Evolutionary conservation across 2,113 vertebrate species (phyloP).

Genomic region (Zosterops borbonicus): DNA sequence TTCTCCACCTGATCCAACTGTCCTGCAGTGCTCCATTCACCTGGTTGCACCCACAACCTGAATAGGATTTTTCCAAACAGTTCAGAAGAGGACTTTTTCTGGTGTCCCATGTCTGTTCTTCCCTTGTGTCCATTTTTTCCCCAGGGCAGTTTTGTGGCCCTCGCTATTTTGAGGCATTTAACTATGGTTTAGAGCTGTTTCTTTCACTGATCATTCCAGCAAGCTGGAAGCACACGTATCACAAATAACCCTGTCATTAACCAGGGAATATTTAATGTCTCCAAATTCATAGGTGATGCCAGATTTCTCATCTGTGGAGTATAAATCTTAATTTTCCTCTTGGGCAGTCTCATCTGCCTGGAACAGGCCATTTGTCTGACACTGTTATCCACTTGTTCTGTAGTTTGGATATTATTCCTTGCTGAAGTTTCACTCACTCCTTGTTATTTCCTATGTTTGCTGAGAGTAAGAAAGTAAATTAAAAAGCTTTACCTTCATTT

Average conservation of each 20-base stretch:
- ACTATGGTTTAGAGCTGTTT: not conserved
- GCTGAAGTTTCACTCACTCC: not conserved
- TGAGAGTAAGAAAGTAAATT: not conserved
- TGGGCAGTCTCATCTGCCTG: not conserved
- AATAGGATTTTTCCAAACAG: rapidly evolving
- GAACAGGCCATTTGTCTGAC: not conserved
- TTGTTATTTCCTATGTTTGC: not conserved
- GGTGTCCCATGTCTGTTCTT: not conserved
- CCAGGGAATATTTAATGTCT: not conserved
- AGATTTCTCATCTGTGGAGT: not conserved
- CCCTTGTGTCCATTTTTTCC: not conserved
- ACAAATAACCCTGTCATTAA: not conserved
- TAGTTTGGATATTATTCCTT: not conserved
- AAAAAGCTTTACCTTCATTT: not conserved
- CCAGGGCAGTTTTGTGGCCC: not conserved
- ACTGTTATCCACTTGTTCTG: not conserved
- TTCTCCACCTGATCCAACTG: not conserved
- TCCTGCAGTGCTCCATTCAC: not conserved
- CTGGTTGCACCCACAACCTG: not conserved
- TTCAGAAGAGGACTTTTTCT: not conserved
- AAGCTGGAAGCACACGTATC: not conserved
- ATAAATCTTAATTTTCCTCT: not conserved
- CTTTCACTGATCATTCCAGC: not conserved
- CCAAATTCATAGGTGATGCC: not conserved
- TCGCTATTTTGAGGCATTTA: not conserved